Percentiles rank a stretch among this genome's conserved stretches.
These are phyloP conservation scores for Otus sunia DNA, from an alignment of 2,113 vertebrate genomes.

Conservation along the genomic window DNA sequence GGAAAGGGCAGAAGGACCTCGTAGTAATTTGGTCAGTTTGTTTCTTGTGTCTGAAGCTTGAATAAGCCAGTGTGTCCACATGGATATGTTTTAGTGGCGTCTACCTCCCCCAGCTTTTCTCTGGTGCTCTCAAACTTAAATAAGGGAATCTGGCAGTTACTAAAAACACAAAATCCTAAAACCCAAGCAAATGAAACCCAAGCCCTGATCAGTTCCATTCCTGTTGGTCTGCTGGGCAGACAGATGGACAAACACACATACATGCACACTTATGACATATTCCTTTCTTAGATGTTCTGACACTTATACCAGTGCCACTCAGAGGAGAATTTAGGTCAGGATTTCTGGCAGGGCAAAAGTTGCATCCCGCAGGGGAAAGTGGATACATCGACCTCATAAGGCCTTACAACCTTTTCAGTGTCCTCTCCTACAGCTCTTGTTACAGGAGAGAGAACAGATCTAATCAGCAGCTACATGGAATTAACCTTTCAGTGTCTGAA, in stretches of 20 bases:
- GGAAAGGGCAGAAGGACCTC: neutral
- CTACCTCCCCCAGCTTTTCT: neutral
- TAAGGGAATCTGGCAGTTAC: neutral
- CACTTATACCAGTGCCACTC: neutral
- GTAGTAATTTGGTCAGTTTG: neutral
- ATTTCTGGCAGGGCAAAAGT: neutral
- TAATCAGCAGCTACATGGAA: neutral
- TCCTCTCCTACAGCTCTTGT: neutral
- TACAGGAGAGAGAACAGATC: neutral
- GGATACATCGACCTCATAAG: neutral
- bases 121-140: neutral
- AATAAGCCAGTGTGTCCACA: neutral
- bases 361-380: neutral
- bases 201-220: neutral
- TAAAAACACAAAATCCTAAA: neutral
- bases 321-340: slow-evolving; percentile 17
- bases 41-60: neutral
- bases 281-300: neutral
- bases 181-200: neutral
- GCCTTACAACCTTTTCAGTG: neutral
- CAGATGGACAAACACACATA: neutral
- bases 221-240: neutral
- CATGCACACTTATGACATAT: neutral
- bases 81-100: neutral
- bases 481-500: slow-evolving; percentile 21